Conservation (phyloP, 2,888 invertebrate species). For the Acleris emargana region DNA sequence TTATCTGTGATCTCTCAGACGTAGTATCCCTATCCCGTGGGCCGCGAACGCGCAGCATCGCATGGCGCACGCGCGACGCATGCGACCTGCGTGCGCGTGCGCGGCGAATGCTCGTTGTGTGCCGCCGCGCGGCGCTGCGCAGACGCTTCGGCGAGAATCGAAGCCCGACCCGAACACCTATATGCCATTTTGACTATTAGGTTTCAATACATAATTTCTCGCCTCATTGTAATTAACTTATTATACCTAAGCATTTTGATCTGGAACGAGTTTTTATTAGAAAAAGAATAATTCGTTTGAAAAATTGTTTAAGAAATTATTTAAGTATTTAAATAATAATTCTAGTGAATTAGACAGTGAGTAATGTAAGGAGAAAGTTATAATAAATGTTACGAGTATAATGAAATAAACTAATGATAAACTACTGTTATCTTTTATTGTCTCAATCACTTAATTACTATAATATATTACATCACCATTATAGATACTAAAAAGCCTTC, state of each 20-base stretch:
- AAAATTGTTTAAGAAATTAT: slow-evolving; percentile 77
- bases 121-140: slow-evolving; percentile 1
- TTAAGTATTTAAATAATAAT: slow-evolving; percentile 80
- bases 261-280: slow-evolving; percentile 71
- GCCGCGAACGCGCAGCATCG: slow-evolving; percentile 30
- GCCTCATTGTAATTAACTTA: slow-evolving; percentile 47
- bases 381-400: slow-evolving; percentile 77
- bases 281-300: slow-evolving; percentile 69
- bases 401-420: slow-evolving; percentile 76
- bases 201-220: slow-evolving; percentile 42
- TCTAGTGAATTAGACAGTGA: slow-evolving; percentile 80
- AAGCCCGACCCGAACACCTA: slow-evolving; percentile 41
- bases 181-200: slow-evolving; percentile 48
- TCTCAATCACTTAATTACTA: slow-evolving; percentile 11
- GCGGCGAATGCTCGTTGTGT: slow-evolving; percentile 38
- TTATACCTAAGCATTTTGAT: slow-evolving; percentile 59
- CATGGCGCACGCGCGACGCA: neutral
- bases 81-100: slow-evolving; percentile 1
- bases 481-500: neutral
- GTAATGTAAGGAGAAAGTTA: slow-evolving; percentile 71
- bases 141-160: slow-evolving; percentile 8
- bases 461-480: slow-evolving; percentile 2
- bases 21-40: slow-evolving; percentile 56
- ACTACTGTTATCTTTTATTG: slow-evolving; percentile 42
- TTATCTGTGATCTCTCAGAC: slow-evolving; percentile 74